phyloP scores from a whole-genome alignment of 2,888 invertebrate genomes.

The Serrognathus titanus region DNA sequence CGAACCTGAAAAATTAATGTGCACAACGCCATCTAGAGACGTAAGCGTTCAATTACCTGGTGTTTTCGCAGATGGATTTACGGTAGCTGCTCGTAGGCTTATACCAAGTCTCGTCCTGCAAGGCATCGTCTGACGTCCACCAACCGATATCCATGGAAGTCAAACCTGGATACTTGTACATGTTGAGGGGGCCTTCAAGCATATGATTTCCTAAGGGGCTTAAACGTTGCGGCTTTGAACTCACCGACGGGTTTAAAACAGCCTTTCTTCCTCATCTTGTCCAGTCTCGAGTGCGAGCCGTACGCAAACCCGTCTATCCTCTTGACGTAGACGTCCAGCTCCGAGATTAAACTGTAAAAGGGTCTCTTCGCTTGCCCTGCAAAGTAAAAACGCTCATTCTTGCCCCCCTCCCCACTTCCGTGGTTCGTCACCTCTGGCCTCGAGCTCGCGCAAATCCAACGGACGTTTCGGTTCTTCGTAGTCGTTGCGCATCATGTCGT shows the following conservation, averaged over 20 bases:
- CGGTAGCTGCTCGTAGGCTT: constrained; percentile 46
- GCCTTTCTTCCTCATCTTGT: constrained; percentile 53
- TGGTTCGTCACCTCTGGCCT: constrained; percentile 44
- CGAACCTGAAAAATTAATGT: constrained; percentile 19
- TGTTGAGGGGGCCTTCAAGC: constrained; percentile 49
- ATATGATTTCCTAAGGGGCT: background rate
- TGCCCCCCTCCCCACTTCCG: too few species aligned
- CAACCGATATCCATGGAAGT: constrained; percentile 52
- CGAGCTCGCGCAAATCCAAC: constrained; percentile 44
- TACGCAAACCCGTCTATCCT: constrained; percentile 57
- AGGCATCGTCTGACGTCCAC: constrained; percentile 51
- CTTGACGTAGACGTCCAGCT: constrained; percentile 53
- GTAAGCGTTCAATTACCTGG: constrained; percentile 25
- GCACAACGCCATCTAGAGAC: too few species aligned
- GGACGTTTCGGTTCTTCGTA: constrained; percentile 51
- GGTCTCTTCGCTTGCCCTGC: constrained; percentile 9
- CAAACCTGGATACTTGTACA: constrained; percentile 52
- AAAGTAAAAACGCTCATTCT: background rate
- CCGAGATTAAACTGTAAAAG: constrained; percentile 26
- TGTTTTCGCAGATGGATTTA: constrained; percentile 49
- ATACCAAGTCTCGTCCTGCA: constrained; percentile 48
- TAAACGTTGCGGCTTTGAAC: background rate
- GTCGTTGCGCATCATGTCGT: constrained; percentile 48
- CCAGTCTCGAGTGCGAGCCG: constrained; percentile 51
- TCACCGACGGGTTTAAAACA: constrained; percentile 52